Conservation (phyloP, 2,797 vertebrate genomes). For the Betta splendens region DNA sequence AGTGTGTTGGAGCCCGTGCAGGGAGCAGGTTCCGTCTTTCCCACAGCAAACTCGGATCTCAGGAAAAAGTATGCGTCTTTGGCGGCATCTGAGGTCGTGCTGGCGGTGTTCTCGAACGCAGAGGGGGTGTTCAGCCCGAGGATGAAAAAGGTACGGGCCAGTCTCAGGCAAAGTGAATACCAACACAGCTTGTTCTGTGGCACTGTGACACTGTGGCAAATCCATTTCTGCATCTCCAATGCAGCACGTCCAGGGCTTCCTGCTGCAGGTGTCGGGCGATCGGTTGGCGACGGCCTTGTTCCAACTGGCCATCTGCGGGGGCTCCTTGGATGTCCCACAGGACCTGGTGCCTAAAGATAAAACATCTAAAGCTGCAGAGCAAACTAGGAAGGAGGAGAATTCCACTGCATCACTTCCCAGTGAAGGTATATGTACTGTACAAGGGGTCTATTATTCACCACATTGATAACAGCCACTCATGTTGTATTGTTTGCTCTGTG, state of each 20-base stretch:
- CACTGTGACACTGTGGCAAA: too few relatives aligned
- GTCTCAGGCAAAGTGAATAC: neutral
- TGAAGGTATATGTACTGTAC: constrained; percentile 69
- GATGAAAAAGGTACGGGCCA: constrained; percentile 74
- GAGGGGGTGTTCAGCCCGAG: constrained; percentile 68
- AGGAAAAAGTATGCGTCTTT: constrained; percentile 74
- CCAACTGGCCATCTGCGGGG: constrained; percentile 83
- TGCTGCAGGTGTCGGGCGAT: constrained; percentile 70
- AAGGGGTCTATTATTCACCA: neutral
- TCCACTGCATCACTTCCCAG: constrained; percentile 55
- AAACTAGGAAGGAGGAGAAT: constrained; percentile 49
- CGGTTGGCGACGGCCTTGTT: constrained; percentile 75
- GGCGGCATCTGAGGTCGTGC: constrained; percentile 71
- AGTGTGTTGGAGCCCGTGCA: constrained; percentile 68
- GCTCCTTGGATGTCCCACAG: constrained; percentile 77
- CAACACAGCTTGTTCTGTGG: neutral
- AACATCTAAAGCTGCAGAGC: constrained; percentile 38
- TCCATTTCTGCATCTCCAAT: constrained; percentile 17
- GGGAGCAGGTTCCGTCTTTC: constrained; percentile 55
- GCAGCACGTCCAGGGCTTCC: constrained; percentile 78
- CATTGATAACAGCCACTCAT: neutral
- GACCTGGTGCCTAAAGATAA: constrained; percentile 78
- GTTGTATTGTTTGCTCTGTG: constrained; percentile 11
- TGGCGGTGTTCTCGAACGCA: constrained; percentile 74
- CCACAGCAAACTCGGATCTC: constrained; percentile 67